Percentiles rank a stretch among this genome's conserved stretches.
phyloP scores from a whole-genome alignment of 2,888 invertebrate genomes.

The Sarcophaga rosellei region DNA sequence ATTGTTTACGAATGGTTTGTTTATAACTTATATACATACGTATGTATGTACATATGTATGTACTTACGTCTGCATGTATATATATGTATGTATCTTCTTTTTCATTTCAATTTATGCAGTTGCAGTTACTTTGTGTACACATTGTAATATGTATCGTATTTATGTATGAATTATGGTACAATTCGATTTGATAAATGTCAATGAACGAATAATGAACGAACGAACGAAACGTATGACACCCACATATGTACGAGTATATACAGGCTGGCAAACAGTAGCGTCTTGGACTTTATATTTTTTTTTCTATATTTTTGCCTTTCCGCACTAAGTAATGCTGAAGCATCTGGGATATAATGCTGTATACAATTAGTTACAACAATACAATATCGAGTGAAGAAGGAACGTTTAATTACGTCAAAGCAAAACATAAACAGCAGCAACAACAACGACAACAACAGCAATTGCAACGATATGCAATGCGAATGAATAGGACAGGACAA shows the following conservation, averaged over 20 bases:
- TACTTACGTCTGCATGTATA: not conserved
- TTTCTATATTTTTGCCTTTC: not conserved
- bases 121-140: not conserved
- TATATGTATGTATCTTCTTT: not conserved
- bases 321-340: not conserved
- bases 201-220: not conserved
- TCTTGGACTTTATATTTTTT: not conserved
- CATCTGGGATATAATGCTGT: not conserved
- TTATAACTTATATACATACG: not conserved
- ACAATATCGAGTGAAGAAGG: not conserved
- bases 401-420: slow-evolving; percentile 17
- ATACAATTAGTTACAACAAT: not conserved
- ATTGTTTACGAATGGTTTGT: slow-evolving; percentile 31
- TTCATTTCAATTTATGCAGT: not conserved
- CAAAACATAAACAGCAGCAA: slow-evolving; percentile 6
- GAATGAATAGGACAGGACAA: not conserved
- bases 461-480: not conserved
- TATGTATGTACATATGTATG: not conserved
- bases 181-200: slow-evolving; percentile 22
- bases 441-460: not conserved
- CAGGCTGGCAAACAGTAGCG: not conserved
- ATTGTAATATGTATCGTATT: not conserved
- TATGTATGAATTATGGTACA: too few relatives aligned
- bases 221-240: slow-evolving; percentile 21
- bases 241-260: not conserved